Evolutionary conservation across 2,888 invertebrate species (phyloP).

Genomic region (Hedya salicella): DNA sequence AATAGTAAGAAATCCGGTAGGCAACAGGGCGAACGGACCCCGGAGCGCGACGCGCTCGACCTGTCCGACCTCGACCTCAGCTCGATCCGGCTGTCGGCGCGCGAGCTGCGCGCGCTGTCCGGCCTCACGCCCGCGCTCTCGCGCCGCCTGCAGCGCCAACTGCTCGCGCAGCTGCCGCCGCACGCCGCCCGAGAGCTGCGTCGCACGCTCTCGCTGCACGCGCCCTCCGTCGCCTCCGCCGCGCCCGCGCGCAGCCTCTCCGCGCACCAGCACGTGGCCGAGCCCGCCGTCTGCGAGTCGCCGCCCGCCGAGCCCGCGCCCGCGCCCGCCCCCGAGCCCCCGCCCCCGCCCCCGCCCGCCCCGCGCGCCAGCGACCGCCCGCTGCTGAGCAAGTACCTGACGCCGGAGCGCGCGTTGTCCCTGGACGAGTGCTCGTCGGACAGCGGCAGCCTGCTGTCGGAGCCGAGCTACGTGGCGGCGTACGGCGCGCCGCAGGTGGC

Average conservation of each 20-base stretch:
- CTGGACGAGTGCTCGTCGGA: conserved; percentile 68
- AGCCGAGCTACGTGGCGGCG: conserved; percentile 74
- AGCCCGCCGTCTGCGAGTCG: conserved; percentile 5
- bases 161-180: conserved; percentile 88
- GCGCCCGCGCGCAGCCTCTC: conserved; percentile 56
- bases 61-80: conserved; percentile 88
- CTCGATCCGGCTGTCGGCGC: conserved; percentile 88
- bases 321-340: conserved; percentile 43
- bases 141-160: conserved; percentile 88
- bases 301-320: conserved; percentile 49
- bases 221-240: conserved; percentile 55
- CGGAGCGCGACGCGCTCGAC: conserved; percentile 71
- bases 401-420: conserved; percentile 71
- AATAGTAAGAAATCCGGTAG: conserved; percentile 76
- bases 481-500: conserved; percentile 58
- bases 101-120: conserved; percentile 88
- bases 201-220: conserved; percentile 86
- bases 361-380: conserved; percentile 74
- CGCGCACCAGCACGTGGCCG: too few relatives aligned
- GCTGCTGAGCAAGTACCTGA: conserved; percentile 84
- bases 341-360: conserved; percentile 46
- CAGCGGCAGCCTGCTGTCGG: conserved; percentile 64
- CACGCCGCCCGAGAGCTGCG: conserved; percentile 88
- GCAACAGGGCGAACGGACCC: conserved; percentile 60
- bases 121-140: conserved; percentile 89